phyloP scores from a whole-genome alignment of 2,113 vertebrate species.

The Muntiacus reevesi region DNA sequence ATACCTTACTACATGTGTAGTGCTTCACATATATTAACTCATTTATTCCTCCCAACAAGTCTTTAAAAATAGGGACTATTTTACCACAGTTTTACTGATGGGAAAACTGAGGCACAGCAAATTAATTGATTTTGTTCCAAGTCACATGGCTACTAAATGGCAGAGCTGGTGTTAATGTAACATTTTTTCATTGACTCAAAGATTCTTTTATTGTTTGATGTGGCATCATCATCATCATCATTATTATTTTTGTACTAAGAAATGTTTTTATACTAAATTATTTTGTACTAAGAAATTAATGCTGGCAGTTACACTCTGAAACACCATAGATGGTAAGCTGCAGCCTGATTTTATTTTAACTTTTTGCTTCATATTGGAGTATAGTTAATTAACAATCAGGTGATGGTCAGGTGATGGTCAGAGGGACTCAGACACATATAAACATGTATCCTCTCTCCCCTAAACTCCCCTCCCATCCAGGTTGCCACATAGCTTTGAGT shows the following conservation, averaged over 20 bases:
- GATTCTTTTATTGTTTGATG: not conserved
- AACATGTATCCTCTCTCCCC: not conserved
- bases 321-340: not conserved
- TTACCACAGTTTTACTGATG: not conserved
- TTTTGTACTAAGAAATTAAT: not conserved
- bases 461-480: not conserved
- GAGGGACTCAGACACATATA: not conserved
- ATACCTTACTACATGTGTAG: not conserved
- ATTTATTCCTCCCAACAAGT: not conserved
- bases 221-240: rapidly evolving
- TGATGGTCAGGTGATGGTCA: not conserved
- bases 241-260: not conserved
- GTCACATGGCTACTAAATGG: not conserved
- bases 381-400: not conserved
- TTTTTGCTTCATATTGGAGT: not conserved
- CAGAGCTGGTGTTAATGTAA: not conserved
- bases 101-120: not conserved
- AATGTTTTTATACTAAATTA: too few species aligned
- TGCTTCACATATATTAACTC: not conserved
- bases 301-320: not conserved
- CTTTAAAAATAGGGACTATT: not conserved
- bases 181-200: not conserved
- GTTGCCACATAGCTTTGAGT: not conserved
- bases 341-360: not conserved
- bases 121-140: too few species aligned